These are phyloP conservation scores for Bradypus variegatus DNA, from an alignment of 2,797 vertebrate genomes.

Conservation along the genomic window DNA sequence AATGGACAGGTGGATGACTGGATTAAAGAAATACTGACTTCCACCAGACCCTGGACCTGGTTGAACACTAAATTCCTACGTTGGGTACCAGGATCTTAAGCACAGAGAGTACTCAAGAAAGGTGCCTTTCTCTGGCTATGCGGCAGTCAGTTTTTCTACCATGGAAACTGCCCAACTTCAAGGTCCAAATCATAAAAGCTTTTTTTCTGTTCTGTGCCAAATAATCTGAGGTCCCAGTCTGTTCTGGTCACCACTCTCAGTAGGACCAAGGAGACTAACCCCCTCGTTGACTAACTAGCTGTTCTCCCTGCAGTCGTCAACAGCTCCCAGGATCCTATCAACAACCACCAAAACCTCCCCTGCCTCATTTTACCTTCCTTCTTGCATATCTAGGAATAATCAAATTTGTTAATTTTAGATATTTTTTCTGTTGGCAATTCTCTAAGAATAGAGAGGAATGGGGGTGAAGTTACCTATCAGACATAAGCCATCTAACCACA, in stretches of 20 bases:
- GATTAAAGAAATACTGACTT: conserved; percentile 8
- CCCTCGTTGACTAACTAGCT: background rate
- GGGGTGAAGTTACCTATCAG: conserved; percentile 1
- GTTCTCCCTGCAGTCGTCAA: background rate
- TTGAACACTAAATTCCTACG: background rate
- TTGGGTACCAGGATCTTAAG: background rate
- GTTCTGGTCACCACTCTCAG: background rate
- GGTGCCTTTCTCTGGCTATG: background rate
- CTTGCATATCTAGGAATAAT: background rate
- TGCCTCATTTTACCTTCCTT: background rate
- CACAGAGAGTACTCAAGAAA: background rate
- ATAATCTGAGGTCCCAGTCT: background rate
- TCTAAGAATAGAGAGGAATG: background rate
- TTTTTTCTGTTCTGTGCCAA: background rate
- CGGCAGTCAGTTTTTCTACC: background rate
- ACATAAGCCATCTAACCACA: conserved; percentile 27
- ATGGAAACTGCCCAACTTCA: background rate
- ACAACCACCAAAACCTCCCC: background rate
- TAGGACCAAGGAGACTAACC: background rate
- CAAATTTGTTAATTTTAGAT: background rate
- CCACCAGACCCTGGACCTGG: background rate
- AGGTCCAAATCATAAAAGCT: background rate
- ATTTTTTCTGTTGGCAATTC: background rate
- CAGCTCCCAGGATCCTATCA: background rate
- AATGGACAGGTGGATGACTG: too few species aligned